phyloP scores from a whole-genome alignment of 2,113 vertebrate species.

The Macrotis lagotis region DNA sequence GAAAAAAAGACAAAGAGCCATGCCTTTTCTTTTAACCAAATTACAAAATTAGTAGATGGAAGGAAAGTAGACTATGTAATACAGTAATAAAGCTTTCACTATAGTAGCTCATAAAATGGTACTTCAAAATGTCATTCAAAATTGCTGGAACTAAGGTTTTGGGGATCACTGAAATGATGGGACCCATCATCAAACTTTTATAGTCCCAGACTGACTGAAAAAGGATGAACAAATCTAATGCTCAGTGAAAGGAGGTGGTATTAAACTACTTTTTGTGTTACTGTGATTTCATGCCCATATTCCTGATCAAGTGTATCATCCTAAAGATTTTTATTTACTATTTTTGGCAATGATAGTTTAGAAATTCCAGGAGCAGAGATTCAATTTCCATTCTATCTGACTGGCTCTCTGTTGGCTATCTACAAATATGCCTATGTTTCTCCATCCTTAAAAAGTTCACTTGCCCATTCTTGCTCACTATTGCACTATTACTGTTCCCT shows the following conservation, averaged over 20 bases:
- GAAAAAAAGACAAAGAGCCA: slow-evolving; percentile 29
- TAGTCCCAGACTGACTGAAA: not conserved
- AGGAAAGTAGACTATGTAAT: slow-evolving; percentile 67
- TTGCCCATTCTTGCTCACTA: not conserved
- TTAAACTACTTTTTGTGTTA: not conserved
- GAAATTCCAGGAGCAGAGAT: not conserved
- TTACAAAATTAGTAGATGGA: slow-evolving; percentile 72
- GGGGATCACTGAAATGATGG: slow-evolving; percentile 44
- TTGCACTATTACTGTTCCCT: not conserved
- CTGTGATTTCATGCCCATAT: not conserved
- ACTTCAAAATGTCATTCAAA: slow-evolving; percentile 61
- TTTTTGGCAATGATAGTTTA: not conserved
- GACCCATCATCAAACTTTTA: not conserved
- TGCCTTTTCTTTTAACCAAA: slow-evolving; percentile 74
- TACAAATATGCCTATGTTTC: not conserved
- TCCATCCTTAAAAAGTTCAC: not conserved
- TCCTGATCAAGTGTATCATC: not conserved
- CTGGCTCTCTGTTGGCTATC: not conserved
- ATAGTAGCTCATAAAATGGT: slow-evolving; percentile 51
- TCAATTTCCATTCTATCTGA: not conserved
- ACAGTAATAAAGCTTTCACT: slow-evolving; percentile 62
- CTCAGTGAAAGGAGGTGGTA: not conserved
- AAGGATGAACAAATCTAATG: not conserved
- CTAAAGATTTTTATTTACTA: not conserved
- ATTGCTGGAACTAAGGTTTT: slow-evolving; percentile 57